phyloP scores from a whole-genome alignment of 1,140 invertebrate genomes.

The Oryctes rhinoceros region DNA sequence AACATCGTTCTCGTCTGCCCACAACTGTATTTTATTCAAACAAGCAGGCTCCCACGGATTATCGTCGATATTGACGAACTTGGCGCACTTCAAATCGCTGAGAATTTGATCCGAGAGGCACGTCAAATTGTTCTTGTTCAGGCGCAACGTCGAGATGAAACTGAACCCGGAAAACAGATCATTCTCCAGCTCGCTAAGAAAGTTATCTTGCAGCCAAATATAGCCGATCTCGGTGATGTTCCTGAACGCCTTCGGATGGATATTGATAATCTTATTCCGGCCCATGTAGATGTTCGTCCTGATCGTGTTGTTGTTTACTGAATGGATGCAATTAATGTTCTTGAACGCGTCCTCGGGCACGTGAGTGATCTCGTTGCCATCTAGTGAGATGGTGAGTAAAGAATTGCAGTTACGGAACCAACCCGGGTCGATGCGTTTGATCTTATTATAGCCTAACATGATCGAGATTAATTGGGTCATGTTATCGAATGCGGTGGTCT shows the following conservation, averaged over 20 bases:
- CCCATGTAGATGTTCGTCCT: slow-evolving; percentile 35
- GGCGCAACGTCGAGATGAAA: slow-evolving; percentile 32
- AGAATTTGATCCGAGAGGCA: slow-evolving; percentile 27
- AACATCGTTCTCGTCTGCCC: slow-evolving; percentile 28
- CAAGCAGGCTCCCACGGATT: slow-evolving; percentile 29
- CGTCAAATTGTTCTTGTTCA: slow-evolving; percentile 36
- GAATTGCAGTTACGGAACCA: slow-evolving; percentile 34
- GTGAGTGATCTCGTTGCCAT: slow-evolving; percentile 36
- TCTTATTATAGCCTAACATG: slow-evolving; percentile 26
- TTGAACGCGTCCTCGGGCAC: slow-evolving; percentile 25
- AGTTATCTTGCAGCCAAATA: slow-evolving; percentile 31
- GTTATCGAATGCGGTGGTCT: slow-evolving; percentile 34
- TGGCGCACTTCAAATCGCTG: slow-evolving; percentile 30
- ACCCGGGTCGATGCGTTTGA: slow-evolving; percentile 3
- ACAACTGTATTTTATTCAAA: slow-evolving; percentile 31
- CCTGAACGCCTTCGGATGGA: slow-evolving; percentile 17
- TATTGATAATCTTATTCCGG: slow-evolving; percentile 3
- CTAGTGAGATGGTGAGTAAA: slow-evolving; percentile 20
- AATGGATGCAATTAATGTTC: slow-evolving; percentile 28
- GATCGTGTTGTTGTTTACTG: slow-evolving; percentile 22
- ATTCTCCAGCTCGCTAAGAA: slow-evolving; percentile 32
- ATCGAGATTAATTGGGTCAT: slow-evolving; percentile 38
- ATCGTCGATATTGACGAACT: slow-evolving; percentile 35
- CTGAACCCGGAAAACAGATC: slow-evolving; percentile 20
- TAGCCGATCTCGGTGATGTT: slow-evolving; percentile 30